Base-by-base conservation (phyloP, 2,113 vertebrate genomes). In the Excalfactoria chinensis region DNA sequence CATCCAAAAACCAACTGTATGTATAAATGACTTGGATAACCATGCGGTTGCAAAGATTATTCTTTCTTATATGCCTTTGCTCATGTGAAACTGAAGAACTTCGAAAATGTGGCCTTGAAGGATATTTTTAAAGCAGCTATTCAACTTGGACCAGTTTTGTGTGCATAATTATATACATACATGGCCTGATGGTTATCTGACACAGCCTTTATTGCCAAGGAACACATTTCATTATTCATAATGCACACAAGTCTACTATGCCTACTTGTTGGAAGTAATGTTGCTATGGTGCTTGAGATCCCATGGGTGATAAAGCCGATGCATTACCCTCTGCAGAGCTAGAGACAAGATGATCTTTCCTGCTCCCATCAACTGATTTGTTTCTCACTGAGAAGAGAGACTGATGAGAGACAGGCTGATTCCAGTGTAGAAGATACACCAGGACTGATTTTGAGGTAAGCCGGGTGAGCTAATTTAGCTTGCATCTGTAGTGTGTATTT, bases 91-190 rank as follows among this genome's bases (percentile, higher is more conserved):
- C 67, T 82, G 41, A 89, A 90, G 34, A 88, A 77, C 53, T 53
- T 86, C 1, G 84, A 68, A 86, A 84, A 88, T 72, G 58, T 72
- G 62, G 18, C 58, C 73, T 81, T 44, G 62, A 75, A 84, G 34
- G 66, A 17, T 88, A 78, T 84, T 91, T 95, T 91, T 75, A 44
- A 93, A 88, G 46, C 44, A 88, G 58, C 18, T 94, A 35, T 93
- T 90, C 84, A 53, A 66, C 73, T 81, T 92, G 73, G 73, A 88
- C 90, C 9, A 58, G 62, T 75, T 90, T 35, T 72, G 32, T 76
- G 48, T 58, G 44, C 35, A 66, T 86, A 90, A 93, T 92, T 86
- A 68, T 72, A 37, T 34, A 66, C 35, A 69, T 92, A 34, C 35
- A 62, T 85, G 44, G 67, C 19, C 53, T 82, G 74, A 87, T 87